A percentile compares a stretch with the other conserved stretches of the same genome.
Evolutionary conservation across 2,888 invertebrate genomes (phyloP).

Genomic region (Volucella zonaria): DNA sequence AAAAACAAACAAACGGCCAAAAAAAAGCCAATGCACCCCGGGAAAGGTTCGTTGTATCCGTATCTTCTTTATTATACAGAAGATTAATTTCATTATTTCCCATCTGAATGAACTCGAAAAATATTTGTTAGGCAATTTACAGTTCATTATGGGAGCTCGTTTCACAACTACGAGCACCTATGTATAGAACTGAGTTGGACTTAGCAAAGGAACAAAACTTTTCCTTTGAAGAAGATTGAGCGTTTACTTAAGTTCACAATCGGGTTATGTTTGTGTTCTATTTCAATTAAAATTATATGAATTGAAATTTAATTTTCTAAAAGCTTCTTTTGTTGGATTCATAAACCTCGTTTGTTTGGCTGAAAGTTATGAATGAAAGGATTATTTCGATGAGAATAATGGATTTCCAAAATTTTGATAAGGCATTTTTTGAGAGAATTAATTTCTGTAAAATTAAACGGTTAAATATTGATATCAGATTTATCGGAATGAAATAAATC

Average conservation of each 20-base stretch:
- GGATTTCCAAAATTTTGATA: too few relatives aligned
- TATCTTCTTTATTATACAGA: slow-evolving; percentile 11
- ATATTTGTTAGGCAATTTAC: slow-evolving; percentile 30
- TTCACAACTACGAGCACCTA: not conserved
- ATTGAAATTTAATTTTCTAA: not conserved
- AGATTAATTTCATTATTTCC: slow-evolving; percentile 41
- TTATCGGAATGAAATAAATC: too few relatives aligned
- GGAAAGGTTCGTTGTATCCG: slow-evolving; percentile 24
- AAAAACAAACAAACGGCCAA: not conserved
- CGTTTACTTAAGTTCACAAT: slow-evolving; percentile 35
- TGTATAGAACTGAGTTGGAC: not conserved
- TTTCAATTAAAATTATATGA: slow-evolving; percentile 40
- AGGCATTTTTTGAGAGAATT: too few relatives aligned
- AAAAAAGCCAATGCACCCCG: slow-evolving; percentile 24
- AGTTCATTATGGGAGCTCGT: not conserved
- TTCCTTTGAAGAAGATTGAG: slow-evolving; percentile 33
- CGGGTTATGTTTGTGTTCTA: slow-evolving; percentile 11
- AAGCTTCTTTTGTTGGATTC: slow-evolving; percentile 5
- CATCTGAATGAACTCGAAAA: slow-evolving; percentile 19
- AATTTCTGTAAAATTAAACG: too few relatives aligned
- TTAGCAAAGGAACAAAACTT: slow-evolving; percentile 4
- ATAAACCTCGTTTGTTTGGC: not conserved
- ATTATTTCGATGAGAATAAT: not conserved
- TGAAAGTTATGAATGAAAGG: not conserved
- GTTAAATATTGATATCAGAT: too few relatives aligned